Evolutionary conservation across 2,888 invertebrate genomes (phyloP), one percentile per base, ranked within the genome.

Genomic region (Sycophila texana): DNA sequence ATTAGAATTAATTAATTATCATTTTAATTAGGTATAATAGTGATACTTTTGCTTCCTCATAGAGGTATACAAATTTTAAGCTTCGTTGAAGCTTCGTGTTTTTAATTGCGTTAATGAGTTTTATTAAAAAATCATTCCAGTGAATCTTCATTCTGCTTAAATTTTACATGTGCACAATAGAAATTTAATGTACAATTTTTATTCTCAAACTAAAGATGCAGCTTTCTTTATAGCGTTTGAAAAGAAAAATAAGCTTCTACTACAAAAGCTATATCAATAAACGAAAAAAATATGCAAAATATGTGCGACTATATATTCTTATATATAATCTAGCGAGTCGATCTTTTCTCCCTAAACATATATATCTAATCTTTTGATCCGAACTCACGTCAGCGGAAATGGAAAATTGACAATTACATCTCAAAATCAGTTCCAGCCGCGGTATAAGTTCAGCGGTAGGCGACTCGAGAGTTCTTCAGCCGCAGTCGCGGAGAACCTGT

Each of bases 361-460:
- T 12, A 53, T 14, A 1, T 2, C 22, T 4, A 53, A 10, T 47
- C 22, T 65, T 18, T 14, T 18, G 3, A 7, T 7, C 13, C 49
- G 20, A 13, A 3, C 30, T 20, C 18, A 20, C 5, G 1, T 20
- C 18, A 3, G 5, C 7, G 18, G 0, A 14, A 66, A 4, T 20
- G 10, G 18, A 65, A 47, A 47, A 16, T n/a, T 55, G 10, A 30
- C 26, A 68, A 4, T 67, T 53, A 20, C 30, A 39, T 70, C 47
- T 30, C 26, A n/a, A 58, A 14, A 58, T 70, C 12, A 51, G 13
- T 60, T 53, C 18, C 18, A 18, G 18, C 26, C 71, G 71, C 72
- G 13, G 13, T 14, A n/a, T n/a, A n/a, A 57, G 47, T 22, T 22
- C 47, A 10, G 7, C 14, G 53, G 49, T 47, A 57, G 57, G 30